Evolutionary conservation across 2,888 invertebrate species (phyloP), one percentile per base, ranked within the genome.

Genomic region (Druceiella hillmani): DNA sequence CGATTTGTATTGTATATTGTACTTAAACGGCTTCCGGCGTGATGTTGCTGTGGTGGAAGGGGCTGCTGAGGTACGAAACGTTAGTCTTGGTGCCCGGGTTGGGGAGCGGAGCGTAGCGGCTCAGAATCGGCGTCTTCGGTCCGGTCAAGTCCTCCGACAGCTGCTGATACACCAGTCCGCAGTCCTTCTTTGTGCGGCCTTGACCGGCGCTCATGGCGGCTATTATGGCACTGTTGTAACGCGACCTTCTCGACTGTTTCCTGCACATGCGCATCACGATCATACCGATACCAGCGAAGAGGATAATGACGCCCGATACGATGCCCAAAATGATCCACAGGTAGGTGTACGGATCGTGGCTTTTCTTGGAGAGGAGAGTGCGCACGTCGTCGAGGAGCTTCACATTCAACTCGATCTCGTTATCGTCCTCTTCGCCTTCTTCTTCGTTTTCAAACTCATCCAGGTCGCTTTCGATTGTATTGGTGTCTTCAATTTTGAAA

Each of bases 101-200:
- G 42, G 73, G 75, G 43, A 78, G 66, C 16, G 76, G 77, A 50
- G 72, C 63, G 59, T 78, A 80, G 59, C 79, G 78, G 62, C 72
- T 79, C 43, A 79, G 66, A 58, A 79, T 84, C 32, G 85, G 83
- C 52, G 81, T 78, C 54, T 76, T 67, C 3, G 81, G 78, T 31
- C 80, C 79, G 7, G 75, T 73, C 48, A 85, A 76, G 50, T 87
- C 87, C 59, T 87, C 87, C 7, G 85, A 83, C 36, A 87, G 65
- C 48, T 84, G 85, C 55, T 83, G 83, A 62, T 87, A 87, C 12
- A 87, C 83, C 41, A 86, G 73, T 3, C 82, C 82, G 50, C 81
- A 81, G 58, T 83, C 81, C 54, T 80, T 82, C 67, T 80, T 82
- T 26, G 75, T 68, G 43, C 70, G 69, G 11, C 63, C 57, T 17